Base-by-base conservation (phyloP, 53 echinoderm and acorn worm species). In the Apostichopus leukothele region DNA sequence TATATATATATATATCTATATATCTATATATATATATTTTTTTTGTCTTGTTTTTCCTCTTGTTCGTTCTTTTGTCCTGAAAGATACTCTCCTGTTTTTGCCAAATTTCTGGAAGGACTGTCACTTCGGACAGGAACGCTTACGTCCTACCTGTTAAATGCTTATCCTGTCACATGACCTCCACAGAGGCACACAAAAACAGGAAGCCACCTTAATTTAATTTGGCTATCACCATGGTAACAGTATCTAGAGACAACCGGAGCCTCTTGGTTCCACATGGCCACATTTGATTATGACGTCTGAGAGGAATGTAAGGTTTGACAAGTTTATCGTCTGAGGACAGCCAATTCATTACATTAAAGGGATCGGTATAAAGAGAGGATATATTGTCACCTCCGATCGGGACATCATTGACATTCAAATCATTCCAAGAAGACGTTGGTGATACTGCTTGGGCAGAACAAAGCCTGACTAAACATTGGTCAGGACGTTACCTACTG, bases 81-180 rank as follows among this genome's bases (percentile, higher is more conserved):
- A 54, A 81, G 52, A 5, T 81, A 21, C 20, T 54, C 60, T 81
- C 81, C 81, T 81, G 81, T 81, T 81, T 81, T 54, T 19, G 4
- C 11, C 81, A 54, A 81, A 81, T 55, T 53, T 81, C 59, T 81
- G 54, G 59, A 54, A 59, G 59, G 54, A 54, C 23, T 81, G 81
- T 55, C 57, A 81, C 20, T 53, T 22, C 55, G 52, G 81, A 81
- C 81, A 81, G 81, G 81, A 81, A 81, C 59, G 19, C 81, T 51
- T 54, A 59, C 59, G 6, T 19, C 81, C n/a, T 20, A 55, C 52
- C 81, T 59, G 54, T 54, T 81, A n/a, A 52, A 18, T 79, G 19
- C 79, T 51, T 13, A 19, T 79, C 79, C 79, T 79, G 54, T 79
- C 50, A 53, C 19, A 52, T 77, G 79, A 79, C 79, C 53, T 13